Evolutionary conservation across 2,888 invertebrate species (phyloP).

Genomic region (Apoda limacodes): DNA sequence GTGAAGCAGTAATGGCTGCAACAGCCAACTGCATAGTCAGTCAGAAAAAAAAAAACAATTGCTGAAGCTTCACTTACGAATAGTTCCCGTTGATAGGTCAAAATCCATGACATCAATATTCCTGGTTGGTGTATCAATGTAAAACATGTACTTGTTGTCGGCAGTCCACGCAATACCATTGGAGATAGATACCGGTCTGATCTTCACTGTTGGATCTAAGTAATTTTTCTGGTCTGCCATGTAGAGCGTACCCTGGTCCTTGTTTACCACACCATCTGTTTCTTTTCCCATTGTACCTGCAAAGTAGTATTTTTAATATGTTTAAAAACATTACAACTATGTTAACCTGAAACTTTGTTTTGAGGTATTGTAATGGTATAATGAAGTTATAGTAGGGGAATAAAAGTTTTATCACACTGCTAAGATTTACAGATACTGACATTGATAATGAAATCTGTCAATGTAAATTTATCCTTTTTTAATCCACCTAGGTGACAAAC

Average conservation of each 20-base stretch:
- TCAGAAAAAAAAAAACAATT: conserved; percentile 3
- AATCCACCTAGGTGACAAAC: no score
- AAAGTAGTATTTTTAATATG: no score
- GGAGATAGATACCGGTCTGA: conserved; percentile 73
- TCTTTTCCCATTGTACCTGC: conserved; percentile 76
- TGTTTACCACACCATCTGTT: conserved; percentile 44
- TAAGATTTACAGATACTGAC: no score
- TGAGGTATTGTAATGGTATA: no score
- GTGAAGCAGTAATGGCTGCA: no score
- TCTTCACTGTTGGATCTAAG: conserved; percentile 34
- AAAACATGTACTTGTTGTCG: conserved; percentile 79
- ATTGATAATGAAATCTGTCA: no score
- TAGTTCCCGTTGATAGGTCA: conserved; percentile 65
- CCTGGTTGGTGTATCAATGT: conserved; percentile 78
- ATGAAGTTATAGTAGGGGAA: no score
- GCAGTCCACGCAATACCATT: conserved; percentile 84
- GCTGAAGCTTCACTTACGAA: conserved; percentile 58
- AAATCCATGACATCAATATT: conserved; percentile 79
- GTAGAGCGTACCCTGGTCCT: conserved; percentile 71
- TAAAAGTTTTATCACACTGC: no score
- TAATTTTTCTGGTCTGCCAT: conserved; percentile 54
- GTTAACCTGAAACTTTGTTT: no score
- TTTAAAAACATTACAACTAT: no score
- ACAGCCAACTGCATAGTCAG: no score
- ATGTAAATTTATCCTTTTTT: no score